Base-by-base conservation (phyloP, 1,140 invertebrate genomes). In the Drosophila sturtevanti region DNA sequence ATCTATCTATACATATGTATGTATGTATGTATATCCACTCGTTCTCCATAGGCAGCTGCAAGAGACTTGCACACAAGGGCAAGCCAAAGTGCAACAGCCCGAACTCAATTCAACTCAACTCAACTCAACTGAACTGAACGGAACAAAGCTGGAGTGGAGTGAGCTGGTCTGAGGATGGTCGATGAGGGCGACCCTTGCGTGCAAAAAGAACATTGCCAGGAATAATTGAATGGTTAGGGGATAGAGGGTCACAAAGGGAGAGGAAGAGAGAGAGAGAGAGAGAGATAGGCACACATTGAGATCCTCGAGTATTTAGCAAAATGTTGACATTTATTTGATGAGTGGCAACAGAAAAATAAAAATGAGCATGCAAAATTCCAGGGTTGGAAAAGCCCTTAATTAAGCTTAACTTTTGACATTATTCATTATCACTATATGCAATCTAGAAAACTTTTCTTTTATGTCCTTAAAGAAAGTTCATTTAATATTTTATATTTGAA, bases 261-360 rank as follows among this genome's bases (percentile, higher is more conserved):
- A 16, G 11, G 11, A n/a, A 2, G 5, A 27, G 37, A 11, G 6
- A 27, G 21, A 14, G 24, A 16, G 51, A 10, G 52, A 12, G 1
- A 41, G 3, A 41, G 6, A 56, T 62, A 67, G 59, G 44, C 54
- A 74, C 60, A 16, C 76, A 64, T 62, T 63, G 65, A 66, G 73
- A 81, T 85, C 70, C 81, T 63, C 70, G 58, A 75, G 78, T 81
- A 86, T 86, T 86, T 86, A 86, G 81, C 81, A 81, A 86, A 77
- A 76, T 51, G 74, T 59, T 86, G 75, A 78, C 78, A 86, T 86
- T 86, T 56, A 77, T 78, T 65, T 69, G 68, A 66, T 65, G 54
- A 65, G 61, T 85, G 64, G 35, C 56, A 34, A 48, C 48, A 64
- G n/a, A 24, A 14, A 14, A 31, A 69, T n/a, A 31, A 70, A 73